Percentiles rank a stretch among this genome's conserved stretches.
phyloP scores from a whole-genome alignment of 2,888 invertebrate species.

The Timema podura region DNA sequence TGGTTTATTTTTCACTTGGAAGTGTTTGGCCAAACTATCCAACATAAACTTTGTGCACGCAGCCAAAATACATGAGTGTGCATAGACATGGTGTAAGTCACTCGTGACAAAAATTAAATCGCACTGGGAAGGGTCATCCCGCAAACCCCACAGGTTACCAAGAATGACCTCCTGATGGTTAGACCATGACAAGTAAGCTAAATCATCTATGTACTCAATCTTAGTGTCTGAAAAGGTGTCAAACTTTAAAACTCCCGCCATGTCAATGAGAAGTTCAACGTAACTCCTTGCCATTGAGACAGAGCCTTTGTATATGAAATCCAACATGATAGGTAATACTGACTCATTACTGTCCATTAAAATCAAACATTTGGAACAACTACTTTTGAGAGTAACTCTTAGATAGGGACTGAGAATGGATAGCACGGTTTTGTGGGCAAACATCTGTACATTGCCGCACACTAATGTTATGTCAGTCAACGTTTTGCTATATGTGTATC shows the following conservation, averaged over 20 bases:
- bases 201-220: slow-evolving; percentile 10
- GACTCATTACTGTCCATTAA: slow-evolving; percentile 15
- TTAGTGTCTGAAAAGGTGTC: slow-evolving; percentile 10
- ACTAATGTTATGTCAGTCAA: slow-evolving; percentile 23
- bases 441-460: slow-evolving; percentile 17
- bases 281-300: slow-evolving; percentile 5
- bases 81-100: slow-evolving; percentile 15
- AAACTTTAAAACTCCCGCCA: slow-evolving; percentile 15
- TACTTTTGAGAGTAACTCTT: slow-evolving; percentile 6
- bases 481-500: slow-evolving; percentile 14
- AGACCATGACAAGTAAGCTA: slow-evolving; percentile 16
- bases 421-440: slow-evolving; percentile 20
- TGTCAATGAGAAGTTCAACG: slow-evolving; percentile 16
- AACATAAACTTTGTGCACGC: slow-evolving; percentile 24
- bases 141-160: slow-evolving; percentile 20
- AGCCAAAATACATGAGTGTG: slow-evolving; percentile 24
- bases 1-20: slow-evolving; percentile 15
- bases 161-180: slow-evolving; percentile 20
- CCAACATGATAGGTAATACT: slow-evolving; percentile 18
- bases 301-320: slow-evolving; percentile 23
- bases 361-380: slow-evolving; percentile 16
- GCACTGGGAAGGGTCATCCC: slow-evolving; percentile 16
- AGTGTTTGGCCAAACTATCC: slow-evolving; percentile 19
- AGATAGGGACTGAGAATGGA: slow-evolving; percentile 22
- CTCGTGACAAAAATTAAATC: slow-evolving; percentile 25